Conservation (phyloP, 2,888 invertebrate species). For the Allolobophora icterica region DNA sequence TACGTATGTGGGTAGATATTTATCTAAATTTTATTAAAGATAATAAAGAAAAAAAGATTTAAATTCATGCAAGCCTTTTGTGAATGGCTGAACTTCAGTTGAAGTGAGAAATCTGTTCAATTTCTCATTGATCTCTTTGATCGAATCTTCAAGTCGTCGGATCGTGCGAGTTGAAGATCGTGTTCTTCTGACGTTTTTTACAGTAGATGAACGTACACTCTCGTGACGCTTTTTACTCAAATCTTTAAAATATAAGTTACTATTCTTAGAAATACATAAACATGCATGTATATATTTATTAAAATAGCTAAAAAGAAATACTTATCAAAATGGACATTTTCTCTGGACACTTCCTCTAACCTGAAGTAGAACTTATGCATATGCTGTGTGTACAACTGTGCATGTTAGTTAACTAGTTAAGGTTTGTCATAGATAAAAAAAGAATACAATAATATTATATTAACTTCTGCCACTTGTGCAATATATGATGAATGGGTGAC, state of each 20-base stretch:
- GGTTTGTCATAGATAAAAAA: too few species aligned
- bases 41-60: too few species aligned
- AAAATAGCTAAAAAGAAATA: neutral
- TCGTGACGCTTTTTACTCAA: neutral
- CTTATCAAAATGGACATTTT: too few species aligned
- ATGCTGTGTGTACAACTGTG: too few species aligned
- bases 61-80: neutral
- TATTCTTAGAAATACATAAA: neutral
- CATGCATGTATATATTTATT: neutral
- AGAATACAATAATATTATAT: too few species aligned
- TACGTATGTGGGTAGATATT: too few species aligned
- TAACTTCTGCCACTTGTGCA: too few species aligned
- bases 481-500: too few species aligned
- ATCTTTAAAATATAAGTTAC: neutral
- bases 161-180: conserved; percentile 30
- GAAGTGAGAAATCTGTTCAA: conserved; percentile 54
- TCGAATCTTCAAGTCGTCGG: conserved; percentile 51
- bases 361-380: too few species aligned
- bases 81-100: neutral
- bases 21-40: too few species aligned
- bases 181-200: neutral
- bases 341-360: too few species aligned
- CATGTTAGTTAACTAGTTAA: too few species aligned
- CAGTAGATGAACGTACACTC: neutral
- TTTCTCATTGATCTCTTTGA: conserved; percentile 57